Conservation (phyloP, 2,888 invertebrate genomes). For the Clanis bilineata region DNA sequence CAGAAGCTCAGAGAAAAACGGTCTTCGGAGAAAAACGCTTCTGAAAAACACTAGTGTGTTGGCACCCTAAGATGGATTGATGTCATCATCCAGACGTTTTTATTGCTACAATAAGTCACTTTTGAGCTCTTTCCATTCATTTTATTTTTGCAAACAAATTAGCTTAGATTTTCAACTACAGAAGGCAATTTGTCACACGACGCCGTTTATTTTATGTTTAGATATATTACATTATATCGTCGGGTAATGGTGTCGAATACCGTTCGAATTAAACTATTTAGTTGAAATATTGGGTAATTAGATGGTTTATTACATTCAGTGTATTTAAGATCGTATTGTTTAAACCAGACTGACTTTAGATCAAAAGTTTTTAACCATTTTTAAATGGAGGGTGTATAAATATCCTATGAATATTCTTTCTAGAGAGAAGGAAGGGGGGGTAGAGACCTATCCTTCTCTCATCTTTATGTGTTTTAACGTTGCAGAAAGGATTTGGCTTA, state of each 20-base stretch:
- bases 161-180: conserved; percentile 2
- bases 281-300: neutral
- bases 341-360: neutral
- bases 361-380: no score
- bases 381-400: no score
- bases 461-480: no score
- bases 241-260: neutral
- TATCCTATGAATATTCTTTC: no score
- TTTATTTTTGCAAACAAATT: neutral
- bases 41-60: neutral
- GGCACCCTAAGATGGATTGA: neutral
- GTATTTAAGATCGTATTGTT: neutral
- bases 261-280: neutral
- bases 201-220: neutral
- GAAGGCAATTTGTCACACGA: neutral
- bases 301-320: neutral
- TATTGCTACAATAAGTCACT: conserved; percentile 4
- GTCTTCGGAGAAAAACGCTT: neutral
- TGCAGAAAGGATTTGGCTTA: no score
- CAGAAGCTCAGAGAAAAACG: no score
- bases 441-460: no score
- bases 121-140: neutral
- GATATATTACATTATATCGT: neutral
- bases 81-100: conserved; percentile 10
- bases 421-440: no score